phyloP scores from a whole-genome alignment of 2,797 vertebrate genomes.

The Gephyroberyx darwinii region DNA sequence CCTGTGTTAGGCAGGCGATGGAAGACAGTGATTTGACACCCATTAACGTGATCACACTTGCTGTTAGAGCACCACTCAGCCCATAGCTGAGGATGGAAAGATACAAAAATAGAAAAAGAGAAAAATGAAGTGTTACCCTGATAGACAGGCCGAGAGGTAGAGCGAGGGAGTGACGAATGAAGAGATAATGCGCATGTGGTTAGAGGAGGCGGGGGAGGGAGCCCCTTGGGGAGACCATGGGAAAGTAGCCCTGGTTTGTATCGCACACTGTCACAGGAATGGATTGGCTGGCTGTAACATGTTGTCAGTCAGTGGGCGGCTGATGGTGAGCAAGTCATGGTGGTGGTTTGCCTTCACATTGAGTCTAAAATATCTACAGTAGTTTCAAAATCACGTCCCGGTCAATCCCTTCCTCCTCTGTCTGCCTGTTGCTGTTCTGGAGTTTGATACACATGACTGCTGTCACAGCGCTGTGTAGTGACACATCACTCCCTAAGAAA shows the following conservation, averaged over 20 bases:
- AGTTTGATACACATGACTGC: constrained; percentile 17
- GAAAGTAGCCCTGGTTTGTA: constrained; percentile 29
- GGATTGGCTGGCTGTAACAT: constrained; percentile 18
- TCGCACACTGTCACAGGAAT: constrained; percentile 31
- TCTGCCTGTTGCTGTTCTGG: constrained; percentile 4
- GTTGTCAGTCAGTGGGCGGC: constrained; percentile 28
- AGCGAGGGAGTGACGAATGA: constrained; percentile 36
- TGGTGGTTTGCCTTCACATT: constrained; percentile 4
- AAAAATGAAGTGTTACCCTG: constrained; percentile 34
- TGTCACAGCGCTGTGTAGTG: constrained; percentile 17
- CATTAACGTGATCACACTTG: constrained; percentile 39
- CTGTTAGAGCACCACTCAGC: constrained; percentile 26
- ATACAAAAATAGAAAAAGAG: constrained; percentile 31
- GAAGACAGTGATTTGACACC: constrained; percentile 23
- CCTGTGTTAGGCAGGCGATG: background rate
- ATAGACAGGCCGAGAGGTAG: constrained; percentile 25
- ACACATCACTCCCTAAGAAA: constrained; percentile 3
- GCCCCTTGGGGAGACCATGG: constrained; percentile 28
- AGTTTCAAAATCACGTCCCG: background rate
- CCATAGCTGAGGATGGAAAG: constrained; percentile 26
- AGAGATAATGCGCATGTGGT: constrained; percentile 22
- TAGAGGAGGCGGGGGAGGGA: constrained; percentile 7
- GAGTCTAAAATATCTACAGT: too few species aligned
- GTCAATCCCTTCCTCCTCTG: background rate
- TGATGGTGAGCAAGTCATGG: background rate